Conservation (phyloP, 1,140 invertebrate species). For the Papilio glaucus region DNA sequence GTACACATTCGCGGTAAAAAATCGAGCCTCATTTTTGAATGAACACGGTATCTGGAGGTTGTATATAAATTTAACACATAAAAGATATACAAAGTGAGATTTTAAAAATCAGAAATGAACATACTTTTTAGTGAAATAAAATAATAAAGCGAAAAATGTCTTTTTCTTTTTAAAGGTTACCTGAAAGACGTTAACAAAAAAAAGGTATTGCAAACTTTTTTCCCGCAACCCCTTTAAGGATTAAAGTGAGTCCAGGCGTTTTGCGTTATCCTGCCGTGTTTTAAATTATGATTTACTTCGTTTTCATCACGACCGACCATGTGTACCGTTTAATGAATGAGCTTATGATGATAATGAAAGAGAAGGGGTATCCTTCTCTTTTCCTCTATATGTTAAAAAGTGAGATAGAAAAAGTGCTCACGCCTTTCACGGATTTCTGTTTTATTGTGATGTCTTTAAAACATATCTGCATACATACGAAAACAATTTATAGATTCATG, state of each 20-base stretch:
- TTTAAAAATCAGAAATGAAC: not conserved
- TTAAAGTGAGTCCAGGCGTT: conserved; percentile 41
- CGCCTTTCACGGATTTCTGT: no score
- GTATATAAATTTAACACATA: no score
- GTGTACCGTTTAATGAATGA: not conserved
- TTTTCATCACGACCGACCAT: not conserved
- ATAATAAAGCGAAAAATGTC: not conserved
- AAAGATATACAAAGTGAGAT: no score
- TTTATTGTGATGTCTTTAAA: no score
- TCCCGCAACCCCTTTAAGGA: conserved; percentile 49
- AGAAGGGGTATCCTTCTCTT: not conserved
- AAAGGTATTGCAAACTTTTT: conserved; percentile 41
- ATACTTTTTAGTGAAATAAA: not conserved
- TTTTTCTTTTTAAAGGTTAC: conserved; percentile 28
- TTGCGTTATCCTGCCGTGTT: conserved; percentile 29
- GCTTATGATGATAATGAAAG: no score
- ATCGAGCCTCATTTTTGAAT: no score
- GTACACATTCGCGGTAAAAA: no score
- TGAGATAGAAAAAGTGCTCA: not conserved
- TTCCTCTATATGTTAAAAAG: not conserved
- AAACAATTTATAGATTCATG: no score
- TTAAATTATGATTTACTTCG: conserved; percentile 24
- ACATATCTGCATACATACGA: no score
- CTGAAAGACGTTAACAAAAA: conserved; percentile 39
- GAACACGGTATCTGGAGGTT: no score